These are phyloP conservation scores for Delia radicum DNA, from an alignment of 1,140 invertebrate species.

Conservation along the genomic window DNA sequence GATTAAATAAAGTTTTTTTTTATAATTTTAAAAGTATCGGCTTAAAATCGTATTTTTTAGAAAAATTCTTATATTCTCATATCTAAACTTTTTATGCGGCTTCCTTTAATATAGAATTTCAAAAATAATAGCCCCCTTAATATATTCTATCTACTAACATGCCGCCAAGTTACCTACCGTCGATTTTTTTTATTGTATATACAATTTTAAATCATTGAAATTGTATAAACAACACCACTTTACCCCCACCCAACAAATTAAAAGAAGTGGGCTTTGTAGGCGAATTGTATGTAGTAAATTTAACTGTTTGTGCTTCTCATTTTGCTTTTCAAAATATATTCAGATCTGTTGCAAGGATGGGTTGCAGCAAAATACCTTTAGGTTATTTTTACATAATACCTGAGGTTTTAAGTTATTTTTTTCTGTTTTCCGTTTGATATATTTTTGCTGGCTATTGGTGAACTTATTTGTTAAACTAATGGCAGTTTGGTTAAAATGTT, in stretches of 20 bases:
- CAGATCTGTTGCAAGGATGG: neutral
- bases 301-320: neutral
- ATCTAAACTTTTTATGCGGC: no score
- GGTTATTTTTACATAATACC: constrained; percentile 20
- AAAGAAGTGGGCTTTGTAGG: neutral
- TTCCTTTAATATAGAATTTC: no score
- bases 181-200: neutral
- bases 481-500: neutral
- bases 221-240: neutral
- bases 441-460: neutral
- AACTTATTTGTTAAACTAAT: neutral
- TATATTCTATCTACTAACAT: neutral
- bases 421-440: neutral
- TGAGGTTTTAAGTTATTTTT: constrained; percentile 8
- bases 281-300: neutral
- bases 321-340: neutral
- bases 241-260: neutral
- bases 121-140: no score
- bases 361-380: constrained; percentile 9
- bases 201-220: constrained; percentile 5
- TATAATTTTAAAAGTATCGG: no score
- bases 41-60: no score
- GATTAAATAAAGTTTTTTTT: no score
- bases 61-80: no score
- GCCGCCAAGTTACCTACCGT: neutral